Conservation (phyloP, 2,113 vertebrate genomes). For the Onychorhynchus coronatus region DNA sequence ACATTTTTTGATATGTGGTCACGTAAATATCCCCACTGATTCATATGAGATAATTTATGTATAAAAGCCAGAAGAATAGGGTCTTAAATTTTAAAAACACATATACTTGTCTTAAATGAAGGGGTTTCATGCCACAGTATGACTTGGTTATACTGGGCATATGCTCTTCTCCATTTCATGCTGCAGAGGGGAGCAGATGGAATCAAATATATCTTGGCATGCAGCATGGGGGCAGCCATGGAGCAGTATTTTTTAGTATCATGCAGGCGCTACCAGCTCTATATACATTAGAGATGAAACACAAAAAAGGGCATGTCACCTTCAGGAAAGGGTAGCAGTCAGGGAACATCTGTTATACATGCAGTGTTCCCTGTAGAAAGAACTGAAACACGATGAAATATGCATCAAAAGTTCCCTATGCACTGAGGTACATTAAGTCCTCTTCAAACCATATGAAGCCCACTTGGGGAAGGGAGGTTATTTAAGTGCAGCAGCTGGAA, state of each 20-base stretch:
- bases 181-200: constrained; percentile 37
- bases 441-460: constrained; percentile 42
- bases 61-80: neutral
- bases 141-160: constrained; percentile 1
- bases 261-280: neutral
- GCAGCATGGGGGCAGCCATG: neutral
- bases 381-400: constrained; percentile 46
- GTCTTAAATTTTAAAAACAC: neutral
- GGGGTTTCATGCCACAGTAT: neutral
- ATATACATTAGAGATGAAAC: constrained; percentile 40
- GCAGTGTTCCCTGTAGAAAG: constrained; percentile 44
- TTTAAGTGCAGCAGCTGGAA: constrained; percentile 39
- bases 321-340: constrained; percentile 44
- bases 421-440: constrained; percentile 45
- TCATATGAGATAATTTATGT: neutral
- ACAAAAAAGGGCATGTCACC: constrained; percentile 52
- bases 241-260: constrained; percentile 17
- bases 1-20: neutral
- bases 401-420: constrained; percentile 50
- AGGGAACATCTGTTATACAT: constrained; percentile 53
- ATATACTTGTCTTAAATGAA: neutral
- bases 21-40: neutral
- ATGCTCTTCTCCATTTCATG: constrained; percentile 11
- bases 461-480: constrained; percentile 38
- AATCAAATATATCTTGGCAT: constrained; percentile 59